Base-by-base conservation (phyloP, 2,888 invertebrate genomes). In the Meta bourneti region DNA sequence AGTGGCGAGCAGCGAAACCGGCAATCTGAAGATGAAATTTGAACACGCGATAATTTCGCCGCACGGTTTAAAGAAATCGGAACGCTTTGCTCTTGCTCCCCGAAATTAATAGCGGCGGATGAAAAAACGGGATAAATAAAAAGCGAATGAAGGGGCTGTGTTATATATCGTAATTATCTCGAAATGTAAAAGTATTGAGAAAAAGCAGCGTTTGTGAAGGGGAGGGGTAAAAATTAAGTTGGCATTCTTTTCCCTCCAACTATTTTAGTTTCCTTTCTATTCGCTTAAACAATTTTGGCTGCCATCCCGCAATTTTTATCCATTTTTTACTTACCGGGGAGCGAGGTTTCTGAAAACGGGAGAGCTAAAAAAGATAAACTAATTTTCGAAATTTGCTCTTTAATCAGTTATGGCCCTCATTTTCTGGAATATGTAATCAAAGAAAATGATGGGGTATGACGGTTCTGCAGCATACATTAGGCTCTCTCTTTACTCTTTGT, bases 161-260 rank as follows among this genome's bases (percentile, higher is more conserved):
- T 84, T 83, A 79, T 79, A 90, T 90, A 90, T 79, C 71, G 90
- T 90, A 90, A 90, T 90, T 90, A 90, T 90, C 90, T 54, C 71
- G 51, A 16, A 84, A 90, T 90, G 84, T 70, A 84, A 84, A 84
- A 84, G 79, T 79, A 89, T 90, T 72, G 54, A 78, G 70, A 82
- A 84, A 89, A 90, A 90, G 49, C 77, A 52, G 72, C 34, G 34
- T 34, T 34, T 34, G 34, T 34, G 34, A 61, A 84, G 49, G n/a
- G 61, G 61, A 61, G 61, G 48, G 19, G 89, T 71, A 84, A 90
- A 83, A 79, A 90, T 84, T 82, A 89, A 82, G 71, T 72, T 79
- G 52, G 87, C 80, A 52, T 69, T 49, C 82, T 82, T 71, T 75
- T 13, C 34, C 48, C 77, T 11, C 74, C 34, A 34, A 13, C 7